These are phyloP conservation scores for Perognathus longimembris DNA, from an alignment of 2,113 vertebrate genomes.

Conservation along the genomic window DNA sequence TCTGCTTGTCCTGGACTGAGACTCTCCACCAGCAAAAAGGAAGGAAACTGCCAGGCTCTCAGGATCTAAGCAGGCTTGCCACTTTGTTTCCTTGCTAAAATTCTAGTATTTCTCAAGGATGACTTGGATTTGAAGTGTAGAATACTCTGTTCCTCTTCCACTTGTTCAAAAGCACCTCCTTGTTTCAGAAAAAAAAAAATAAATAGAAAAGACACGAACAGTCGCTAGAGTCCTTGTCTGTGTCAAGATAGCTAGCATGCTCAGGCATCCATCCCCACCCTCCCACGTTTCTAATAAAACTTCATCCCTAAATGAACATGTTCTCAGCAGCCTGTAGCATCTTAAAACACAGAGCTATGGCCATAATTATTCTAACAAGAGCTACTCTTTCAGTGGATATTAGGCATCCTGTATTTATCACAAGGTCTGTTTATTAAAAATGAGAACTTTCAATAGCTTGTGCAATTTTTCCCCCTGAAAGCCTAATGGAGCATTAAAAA, in stretches of 20 bases:
- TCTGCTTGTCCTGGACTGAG: conserved; percentile 70
- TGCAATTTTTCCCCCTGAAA: conserved; percentile 74
- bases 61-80: neutral
- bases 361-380: conserved; percentile 69
- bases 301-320: conserved; percentile 60
- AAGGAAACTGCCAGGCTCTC: neutral
- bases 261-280: neutral
- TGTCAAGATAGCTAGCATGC: neutral
- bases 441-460: conserved; percentile 77
- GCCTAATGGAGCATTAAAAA: conserved; percentile 86
- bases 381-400: conserved; percentile 52
- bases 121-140: neutral
- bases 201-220: neutral
- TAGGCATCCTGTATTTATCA: conserved; percentile 49
- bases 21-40: conserved; percentile 26
- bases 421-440: conserved; percentile 83
- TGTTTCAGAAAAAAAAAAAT: neutral
- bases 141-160: neutral
- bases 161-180: conserved; percentile 33
- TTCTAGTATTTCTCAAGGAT: conserved; percentile 31
- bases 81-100: neutral
- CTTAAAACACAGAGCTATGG: conserved; percentile 56
- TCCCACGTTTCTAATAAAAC: conserved; percentile 32
- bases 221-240: neutral
- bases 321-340: conserved; percentile 55